Evolutionary conservation across 2,888 invertebrate species (phyloP).

Genomic region (Leptinotarsa juncta): DNA sequence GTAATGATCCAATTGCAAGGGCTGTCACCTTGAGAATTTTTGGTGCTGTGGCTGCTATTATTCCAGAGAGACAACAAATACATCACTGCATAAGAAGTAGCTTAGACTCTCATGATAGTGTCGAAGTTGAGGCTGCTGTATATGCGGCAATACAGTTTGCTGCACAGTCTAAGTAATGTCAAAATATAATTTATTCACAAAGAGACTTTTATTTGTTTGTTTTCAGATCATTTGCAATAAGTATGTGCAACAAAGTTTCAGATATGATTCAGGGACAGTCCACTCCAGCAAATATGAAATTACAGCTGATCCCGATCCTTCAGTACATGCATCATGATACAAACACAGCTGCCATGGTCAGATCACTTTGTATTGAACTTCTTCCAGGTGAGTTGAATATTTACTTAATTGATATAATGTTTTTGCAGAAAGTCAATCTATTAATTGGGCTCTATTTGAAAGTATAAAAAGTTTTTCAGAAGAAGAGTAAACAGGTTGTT

Average conservation of each 20-base stretch:
- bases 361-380: conserved; percentile 78
- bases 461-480: too few relatives aligned
- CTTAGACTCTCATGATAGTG: conserved; percentile 93
- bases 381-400: conserved; percentile 68
- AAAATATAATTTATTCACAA: neutral
- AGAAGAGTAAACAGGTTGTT: too few relatives aligned
- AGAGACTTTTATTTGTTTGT: neutral
- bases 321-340: conserved; percentile 91
- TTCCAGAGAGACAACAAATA: conserved; percentile 93
- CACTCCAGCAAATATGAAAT: conserved; percentile 91
- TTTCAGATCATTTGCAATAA: conserved; percentile 90
- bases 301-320: conserved; percentile 89
- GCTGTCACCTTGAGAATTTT: conserved; percentile 89
- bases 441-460: neutral
- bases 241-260: conserved; percentile 94
- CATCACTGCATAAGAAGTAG: conserved; percentile 94
- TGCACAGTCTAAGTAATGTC: conserved; percentile 85
- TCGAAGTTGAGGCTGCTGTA: conserved; percentile 96
- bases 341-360: conserved; percentile 74
- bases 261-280: conserved; percentile 95
- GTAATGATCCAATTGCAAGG: conserved; percentile 96
- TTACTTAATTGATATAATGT: neutral
- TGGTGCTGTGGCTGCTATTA: conserved; percentile 92
- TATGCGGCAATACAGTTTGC: conserved; percentile 96
- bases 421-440: conserved; percentile 7